Evolutionary conservation across 2,113 vertebrate genomes (phyloP).

Genomic region (Campylomormyrus tamandua): DNA sequence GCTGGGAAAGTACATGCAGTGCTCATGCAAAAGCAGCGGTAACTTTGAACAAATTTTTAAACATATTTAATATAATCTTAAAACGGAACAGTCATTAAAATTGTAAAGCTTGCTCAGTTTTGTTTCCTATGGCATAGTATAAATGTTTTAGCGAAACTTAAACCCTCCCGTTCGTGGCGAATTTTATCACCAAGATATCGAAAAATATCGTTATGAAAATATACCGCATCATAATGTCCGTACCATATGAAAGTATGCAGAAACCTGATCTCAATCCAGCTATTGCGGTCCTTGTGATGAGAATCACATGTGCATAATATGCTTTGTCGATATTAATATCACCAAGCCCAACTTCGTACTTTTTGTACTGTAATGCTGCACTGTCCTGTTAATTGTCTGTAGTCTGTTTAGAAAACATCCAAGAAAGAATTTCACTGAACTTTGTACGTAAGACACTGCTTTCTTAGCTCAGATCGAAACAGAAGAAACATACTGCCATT

Average conservation of each 20-base stretch:
- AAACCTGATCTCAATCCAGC: not conserved
- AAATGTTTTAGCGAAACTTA: not conserved
- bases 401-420: not conserved
- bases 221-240: not conserved
- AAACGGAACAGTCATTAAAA: not conserved
- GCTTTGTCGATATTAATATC: not conserved
- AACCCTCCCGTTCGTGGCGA: not conserved
- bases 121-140: not conserved
- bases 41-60: not conserved
- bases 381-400: not conserved
- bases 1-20: not conserved
- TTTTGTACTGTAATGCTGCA: not conserved
- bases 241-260: not conserved
- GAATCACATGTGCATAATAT: not conserved
- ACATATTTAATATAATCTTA: not conserved
- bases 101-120: not conserved
- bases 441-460: not conserved
- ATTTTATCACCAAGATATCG: not conserved
- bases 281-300: not conserved
- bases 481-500: not conserved
- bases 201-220: not conserved
- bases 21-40: not conserved
- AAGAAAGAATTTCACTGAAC: not conserved
- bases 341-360: not conserved
- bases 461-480: not conserved